A percentile compares a stretch with the other conserved stretches of the same genome.
These are phyloP conservation scores for Brachionus manjavacas DNA, from an alignment of 1,140 invertebrate genomes.

Conservation along the genomic window DNA sequence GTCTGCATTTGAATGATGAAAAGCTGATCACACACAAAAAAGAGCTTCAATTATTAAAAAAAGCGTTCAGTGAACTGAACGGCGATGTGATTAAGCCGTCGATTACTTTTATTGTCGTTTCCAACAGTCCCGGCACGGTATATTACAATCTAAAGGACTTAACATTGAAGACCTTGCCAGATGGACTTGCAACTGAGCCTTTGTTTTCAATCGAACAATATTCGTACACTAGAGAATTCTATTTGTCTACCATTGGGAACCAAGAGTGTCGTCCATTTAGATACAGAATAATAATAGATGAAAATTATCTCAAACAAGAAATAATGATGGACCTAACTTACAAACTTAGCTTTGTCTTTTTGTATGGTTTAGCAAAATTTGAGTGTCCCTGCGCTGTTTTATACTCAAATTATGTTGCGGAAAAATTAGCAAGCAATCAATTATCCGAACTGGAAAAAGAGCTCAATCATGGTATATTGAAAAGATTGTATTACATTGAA, in stretches of 20 bases:
- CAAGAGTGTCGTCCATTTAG: neutral
- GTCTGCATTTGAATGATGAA: neutral
- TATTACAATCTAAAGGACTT: neutral
- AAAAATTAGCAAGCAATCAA: neutral
- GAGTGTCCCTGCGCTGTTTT: neutral
- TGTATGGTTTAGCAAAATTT: neutral
- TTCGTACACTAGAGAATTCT: neutral
- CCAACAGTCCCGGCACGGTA: neutral
- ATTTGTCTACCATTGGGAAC: neutral
- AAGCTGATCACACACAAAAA: constrained; percentile 15
- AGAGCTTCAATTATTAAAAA: constrained; percentile 1
- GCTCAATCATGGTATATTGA: neutral
- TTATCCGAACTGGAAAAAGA: neutral
- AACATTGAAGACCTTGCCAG: neutral
- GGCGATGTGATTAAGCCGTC: neutral
- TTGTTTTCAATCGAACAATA: neutral
- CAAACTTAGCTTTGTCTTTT: constrained; percentile 9
- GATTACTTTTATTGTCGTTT: neutral
- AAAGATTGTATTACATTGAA: neutral
- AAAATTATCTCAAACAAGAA: constrained; percentile 18
- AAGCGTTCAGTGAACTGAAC: neutral
- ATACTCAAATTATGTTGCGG: constrained; percentile 4
- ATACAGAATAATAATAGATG: constrained; percentile 18
- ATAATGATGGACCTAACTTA: neutral
- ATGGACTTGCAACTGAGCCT: neutral